These are phyloP conservation scores for Ciconia maguari DNA, from an alignment of 2,113 vertebrate genomes.

Conservation along the genomic window DNA sequence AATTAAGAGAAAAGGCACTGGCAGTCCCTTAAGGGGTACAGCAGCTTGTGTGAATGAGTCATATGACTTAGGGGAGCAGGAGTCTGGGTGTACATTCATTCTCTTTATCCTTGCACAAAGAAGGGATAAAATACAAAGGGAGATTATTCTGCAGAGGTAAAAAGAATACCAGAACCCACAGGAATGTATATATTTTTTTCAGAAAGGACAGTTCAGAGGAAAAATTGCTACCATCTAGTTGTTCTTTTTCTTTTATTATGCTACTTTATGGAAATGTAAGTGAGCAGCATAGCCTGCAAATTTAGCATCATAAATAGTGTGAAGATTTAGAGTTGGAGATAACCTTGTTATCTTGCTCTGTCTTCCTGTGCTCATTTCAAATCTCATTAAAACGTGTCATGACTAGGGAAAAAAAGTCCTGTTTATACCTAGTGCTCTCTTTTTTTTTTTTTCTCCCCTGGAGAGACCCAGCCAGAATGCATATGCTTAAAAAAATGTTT, in stretches of 20 bases:
- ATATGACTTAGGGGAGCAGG: slow-evolving; percentile 1
- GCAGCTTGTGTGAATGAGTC: slow-evolving; percentile 31
- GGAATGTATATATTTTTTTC: slow-evolving; percentile 2
- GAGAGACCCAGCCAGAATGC: neutral
- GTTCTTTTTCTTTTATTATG: slow-evolving; percentile 31
- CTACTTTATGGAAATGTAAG: slow-evolving; percentile 30
- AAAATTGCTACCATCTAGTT: neutral
- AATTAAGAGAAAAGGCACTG: slow-evolving; percentile 9
- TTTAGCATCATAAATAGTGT: slow-evolving; percentile 35
- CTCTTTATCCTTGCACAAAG: slow-evolving; percentile 3
- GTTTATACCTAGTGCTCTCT: neutral
- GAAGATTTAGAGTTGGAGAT: slow-evolving; percentile 35
- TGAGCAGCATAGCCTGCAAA: slow-evolving; percentile 35
- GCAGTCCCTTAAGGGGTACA: slow-evolving; percentile 25
- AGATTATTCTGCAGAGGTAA: neutral
- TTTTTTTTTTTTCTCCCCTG: neutral
- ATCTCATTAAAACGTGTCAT: slow-evolving; percentile 39
- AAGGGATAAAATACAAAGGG: neutral
- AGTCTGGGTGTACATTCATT: neutral
- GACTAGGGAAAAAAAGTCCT: slow-evolving; percentile 1
- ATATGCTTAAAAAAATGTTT: neutral
- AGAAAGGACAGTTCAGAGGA: slow-evolving; percentile 2
- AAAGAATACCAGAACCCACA: neutral
- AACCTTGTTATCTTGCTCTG: slow-evolving; percentile 46
- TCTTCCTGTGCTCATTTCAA: slow-evolving; percentile 32